Base-by-base conservation (phyloP, 2,113 vertebrate species). In the Mormoops blainvillei region DNA sequence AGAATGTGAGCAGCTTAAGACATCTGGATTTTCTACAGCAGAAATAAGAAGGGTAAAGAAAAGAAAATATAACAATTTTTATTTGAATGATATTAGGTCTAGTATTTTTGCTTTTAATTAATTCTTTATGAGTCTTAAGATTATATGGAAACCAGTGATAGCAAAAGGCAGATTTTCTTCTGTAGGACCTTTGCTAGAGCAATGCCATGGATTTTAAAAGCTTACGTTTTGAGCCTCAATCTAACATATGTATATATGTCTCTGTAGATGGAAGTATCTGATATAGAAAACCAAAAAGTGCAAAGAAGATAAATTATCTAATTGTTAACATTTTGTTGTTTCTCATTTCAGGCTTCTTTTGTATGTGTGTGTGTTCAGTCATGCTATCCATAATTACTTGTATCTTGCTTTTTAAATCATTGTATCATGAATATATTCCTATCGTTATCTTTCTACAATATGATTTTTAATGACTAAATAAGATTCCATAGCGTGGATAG, bases 1-100 rank as follows among this genome's bases (percentile, higher is more conserved):
- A 98, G 99, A 99, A 97, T 99, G 99, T 41, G 99, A 99, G 81
- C 99, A 99, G 85, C 99, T 99, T 88, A 99, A 99, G 98, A 99
- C 98, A 67, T 99, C 99, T 71, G 99, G 99, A 82, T 99, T 99
- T 97, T 99, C 99, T 95, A 99, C 99, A 33, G 99, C 99, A 96
- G 99, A 99, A 98, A 99, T 99, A 97, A 98, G 99, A 98, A 99
- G 98, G 99, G 99, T 99, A 99, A 99, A 95, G 92, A 87, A 74
- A 85, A 90, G n/a, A 31, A 63, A 41, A 96, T 41, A 93, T 16
- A 36, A 5, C 65, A 50, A 18, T 20, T 76, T 61, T 92, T 76
- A 90, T 86, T 95, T 89, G 28, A 83, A 68, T 89, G 43, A 43
- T 61, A 28, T 8, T 84, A 18, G 11, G 54, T 61, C 92, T 58